Evolutionary conservation across 2,888 invertebrate genomes (phyloP).

Genomic region (Patella ulyssiponensis): DNA sequence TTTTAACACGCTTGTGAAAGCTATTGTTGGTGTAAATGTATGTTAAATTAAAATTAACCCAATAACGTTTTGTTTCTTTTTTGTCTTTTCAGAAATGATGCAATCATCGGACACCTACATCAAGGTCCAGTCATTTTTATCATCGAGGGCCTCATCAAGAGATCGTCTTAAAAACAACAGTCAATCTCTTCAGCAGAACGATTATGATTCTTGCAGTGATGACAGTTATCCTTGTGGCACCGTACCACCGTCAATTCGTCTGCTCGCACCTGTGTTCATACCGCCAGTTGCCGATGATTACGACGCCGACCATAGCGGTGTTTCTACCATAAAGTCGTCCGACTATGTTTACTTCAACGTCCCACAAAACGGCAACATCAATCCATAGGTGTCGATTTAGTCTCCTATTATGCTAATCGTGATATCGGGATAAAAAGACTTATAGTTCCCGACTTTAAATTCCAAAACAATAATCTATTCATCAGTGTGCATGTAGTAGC

Average conservation of each 20-base stretch:
- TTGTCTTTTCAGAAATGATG: conserved; percentile 22
- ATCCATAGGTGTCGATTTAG: background rate
- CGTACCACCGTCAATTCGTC: background rate
- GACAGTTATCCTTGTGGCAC: conserved; percentile 13
- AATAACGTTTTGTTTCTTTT: background rate
- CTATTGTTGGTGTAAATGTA: too few species aligned
- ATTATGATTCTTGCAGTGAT: conserved; percentile 28
- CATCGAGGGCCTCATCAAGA: conserved; percentile 20
- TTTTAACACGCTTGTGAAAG: too few species aligned
- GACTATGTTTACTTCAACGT: conserved; percentile 39
- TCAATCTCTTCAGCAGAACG: conserved; percentile 22
- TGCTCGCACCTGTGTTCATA: conserved; percentile 16
- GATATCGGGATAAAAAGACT: too few species aligned
- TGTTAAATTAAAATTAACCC: too few species aligned
- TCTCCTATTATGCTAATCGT: background rate
- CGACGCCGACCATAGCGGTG: conserved; percentile 35
- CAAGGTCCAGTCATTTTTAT: conserved; percentile 18
- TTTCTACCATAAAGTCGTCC: conserved; percentile 34
- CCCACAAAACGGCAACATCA: conserved; percentile 30
- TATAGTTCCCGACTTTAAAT: too few species aligned
- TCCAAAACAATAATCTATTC: too few species aligned
- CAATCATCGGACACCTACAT: conserved; percentile 17
- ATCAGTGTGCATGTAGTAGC: too few species aligned
- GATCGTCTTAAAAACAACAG: conserved; percentile 22
- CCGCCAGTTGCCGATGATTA: conserved; percentile 29